phyloP scores from a whole-genome alignment of 64 coral and sea anemone species.

The Stylophora pistillata region DNA sequence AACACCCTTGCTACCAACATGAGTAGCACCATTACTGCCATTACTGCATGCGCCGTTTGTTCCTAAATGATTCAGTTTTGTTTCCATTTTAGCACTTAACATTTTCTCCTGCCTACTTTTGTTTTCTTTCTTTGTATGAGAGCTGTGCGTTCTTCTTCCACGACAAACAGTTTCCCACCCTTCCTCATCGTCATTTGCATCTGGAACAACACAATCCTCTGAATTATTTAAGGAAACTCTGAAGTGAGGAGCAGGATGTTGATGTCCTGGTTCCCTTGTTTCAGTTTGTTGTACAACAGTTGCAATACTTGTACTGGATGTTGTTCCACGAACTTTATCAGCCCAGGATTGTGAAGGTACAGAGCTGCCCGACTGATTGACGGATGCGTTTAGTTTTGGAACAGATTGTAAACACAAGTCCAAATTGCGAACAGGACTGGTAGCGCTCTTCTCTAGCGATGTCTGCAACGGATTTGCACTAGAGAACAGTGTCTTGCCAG shows the following conservation, averaged over 20 bases:
- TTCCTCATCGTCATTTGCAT: slow-evolving; percentile 62
- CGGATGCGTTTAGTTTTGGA: neutral
- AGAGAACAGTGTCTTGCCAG: slow-evolving; percentile 79
- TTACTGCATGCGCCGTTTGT: slow-evolving; percentile 23
- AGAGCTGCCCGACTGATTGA: neutral
- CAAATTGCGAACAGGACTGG: slow-evolving; percentile 35
- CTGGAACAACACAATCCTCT: slow-evolving; percentile 18
- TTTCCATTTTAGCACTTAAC: slow-evolving; percentile 10
- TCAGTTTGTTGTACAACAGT: slow-evolving; percentile 26
- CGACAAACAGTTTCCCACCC: slow-evolving; percentile 96
- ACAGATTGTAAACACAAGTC: slow-evolving; percentile 31
- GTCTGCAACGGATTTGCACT: slow-evolving; percentile 56
- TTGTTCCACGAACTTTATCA: slow-evolving; percentile 50
- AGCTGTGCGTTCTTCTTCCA: slow-evolving; percentile 66
- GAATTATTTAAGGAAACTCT: neutral
- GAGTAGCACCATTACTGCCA: neutral
- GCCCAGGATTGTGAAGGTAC: slow-evolving; percentile 49
- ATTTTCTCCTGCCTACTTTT: neutral
- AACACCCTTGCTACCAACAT: neutral
- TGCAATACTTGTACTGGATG: neutral
- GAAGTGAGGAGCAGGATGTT: neutral
- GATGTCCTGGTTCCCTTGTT: neutral
- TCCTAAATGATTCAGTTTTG: slow-evolving; percentile 2
- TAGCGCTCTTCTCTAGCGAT: slow-evolving; percentile 31
- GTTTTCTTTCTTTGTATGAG: slow-evolving; percentile 5